Evolutionary conservation across 2,888 invertebrate species (phyloP).

Genomic region (Blastobasis adustella): DNA sequence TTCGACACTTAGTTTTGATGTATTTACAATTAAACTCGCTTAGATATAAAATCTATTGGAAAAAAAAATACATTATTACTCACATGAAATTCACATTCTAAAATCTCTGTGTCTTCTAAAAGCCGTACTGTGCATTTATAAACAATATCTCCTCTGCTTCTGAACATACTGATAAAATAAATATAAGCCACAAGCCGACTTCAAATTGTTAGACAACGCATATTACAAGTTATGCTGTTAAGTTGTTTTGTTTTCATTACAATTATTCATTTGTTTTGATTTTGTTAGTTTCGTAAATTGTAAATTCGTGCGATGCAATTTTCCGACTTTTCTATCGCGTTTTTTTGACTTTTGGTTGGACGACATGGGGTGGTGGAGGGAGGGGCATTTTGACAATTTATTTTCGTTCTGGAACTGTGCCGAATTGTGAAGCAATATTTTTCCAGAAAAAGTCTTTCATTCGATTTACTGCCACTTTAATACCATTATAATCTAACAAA

Average conservation of each 20-base stretch:
- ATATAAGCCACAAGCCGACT: too few relatives aligned
- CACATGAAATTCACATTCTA: conserved; percentile 93
- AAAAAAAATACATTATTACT: conserved; percentile 24
- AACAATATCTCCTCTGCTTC: conserved; percentile 84
- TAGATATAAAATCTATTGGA: too few relatives aligned
- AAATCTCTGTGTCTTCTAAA: conserved; percentile 91
- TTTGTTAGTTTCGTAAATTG: conserved; percentile 9
- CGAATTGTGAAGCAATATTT: background rate
- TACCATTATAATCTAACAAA: too few relatives aligned
- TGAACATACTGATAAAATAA: conserved; percentile 62
- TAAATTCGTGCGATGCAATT: conserved; percentile 16
- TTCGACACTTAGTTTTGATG: too few relatives aligned
- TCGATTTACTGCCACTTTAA: background rate
- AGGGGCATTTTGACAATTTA: conserved; percentile 21
- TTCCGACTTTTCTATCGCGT: too few relatives aligned
- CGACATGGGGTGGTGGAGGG: conserved; percentile 18
- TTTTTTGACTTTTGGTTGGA: conserved; percentile 1
- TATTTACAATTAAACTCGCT: too few relatives aligned
- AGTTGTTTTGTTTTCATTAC: conserved; percentile 20
- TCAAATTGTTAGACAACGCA: too few relatives aligned
- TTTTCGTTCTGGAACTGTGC: conserved; percentile 7
- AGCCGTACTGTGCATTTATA: conserved; percentile 92
- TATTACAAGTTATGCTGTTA: conserved; percentile 2
- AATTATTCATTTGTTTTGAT: conserved; percentile 35
- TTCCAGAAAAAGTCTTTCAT: background rate